Conservation (phyloP, 2,797 vertebrate genomes). For the Acrossocheilus fasciatus region DNA sequence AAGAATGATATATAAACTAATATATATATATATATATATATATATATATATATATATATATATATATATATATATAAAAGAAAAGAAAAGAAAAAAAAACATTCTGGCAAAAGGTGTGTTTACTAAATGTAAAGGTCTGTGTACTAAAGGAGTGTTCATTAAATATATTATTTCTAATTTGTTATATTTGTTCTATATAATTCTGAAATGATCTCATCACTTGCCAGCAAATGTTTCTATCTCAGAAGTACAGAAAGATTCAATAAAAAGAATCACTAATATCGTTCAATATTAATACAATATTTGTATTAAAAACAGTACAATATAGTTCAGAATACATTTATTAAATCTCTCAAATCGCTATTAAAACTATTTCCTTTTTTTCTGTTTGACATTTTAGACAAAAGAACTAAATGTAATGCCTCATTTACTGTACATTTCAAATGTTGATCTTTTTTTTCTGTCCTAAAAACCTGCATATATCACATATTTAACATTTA, state of each 20-base stretch:
- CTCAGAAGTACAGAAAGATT: too few relatives aligned
- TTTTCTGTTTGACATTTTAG: neutral
- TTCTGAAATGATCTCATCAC: neutral
- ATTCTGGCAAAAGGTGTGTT: too few relatives aligned
- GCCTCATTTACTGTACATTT: neutral
- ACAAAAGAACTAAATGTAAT: neutral
- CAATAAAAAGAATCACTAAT: too few relatives aligned
- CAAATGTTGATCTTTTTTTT: neutral
- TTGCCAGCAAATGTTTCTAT: neutral
- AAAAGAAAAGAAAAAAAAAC: too few relatives aligned
- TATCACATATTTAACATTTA: constrained; percentile 1
- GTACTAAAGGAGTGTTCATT: too few relatives aligned
- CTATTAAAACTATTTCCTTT: neutral
- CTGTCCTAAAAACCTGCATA: neutral
- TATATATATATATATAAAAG: too few relatives aligned
- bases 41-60: too few relatives aligned
- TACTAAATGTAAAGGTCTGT: too few relatives aligned
- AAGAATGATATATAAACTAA: too few relatives aligned
- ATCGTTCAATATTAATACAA: neutral
- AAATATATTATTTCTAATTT: neutral
- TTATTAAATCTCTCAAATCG: neutral
- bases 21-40: too few relatives aligned
- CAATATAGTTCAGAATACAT: neutral
- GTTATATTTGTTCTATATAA: neutral
- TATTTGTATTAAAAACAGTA: neutral